Evolutionary conservation across 2,797 vertebrate species (phyloP), one percentile per base, ranked within the genome.

Genomic region (Bradypodion pumilum): DNA sequence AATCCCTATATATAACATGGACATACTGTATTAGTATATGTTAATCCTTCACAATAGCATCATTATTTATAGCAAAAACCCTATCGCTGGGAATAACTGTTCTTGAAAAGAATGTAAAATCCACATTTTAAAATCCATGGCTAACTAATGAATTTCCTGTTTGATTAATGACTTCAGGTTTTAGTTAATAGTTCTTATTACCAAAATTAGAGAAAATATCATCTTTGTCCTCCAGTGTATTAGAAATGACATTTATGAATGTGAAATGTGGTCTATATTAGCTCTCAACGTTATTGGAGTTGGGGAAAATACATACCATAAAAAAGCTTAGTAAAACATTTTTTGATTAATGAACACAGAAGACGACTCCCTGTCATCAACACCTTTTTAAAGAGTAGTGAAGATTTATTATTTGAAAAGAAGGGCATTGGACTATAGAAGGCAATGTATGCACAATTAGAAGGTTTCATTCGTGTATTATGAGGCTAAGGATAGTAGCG

Each of bases 331-430:
- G 4, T 56, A 16, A 56, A 56, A 56, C 52, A 56, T 56, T 16
- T 56, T 56, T 56, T 56, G 52, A 56, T 56, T 13, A 56, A 56
- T 56, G 16, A 4, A 56, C 52, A 56, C 16, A 4, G 13, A 4
- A 56, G 52, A 56, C 15, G 52, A 21, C 52, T 56, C 16, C 52
- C 9, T 52, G 56, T 56, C 52, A 56, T 56, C 52, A 15, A 56
- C 52, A 56, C 52, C 52, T 56, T 56, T 56, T 15, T 12, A 32
- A 32, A 32, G 19, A 86, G 74, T 74, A 90, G 44, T 70, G 74
- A 85, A 82, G 79, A 27, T 80, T 90, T 89, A 91, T 89, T 89
- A 91, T 74, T 44, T 82, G 79, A 89, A 92, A 91, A 32, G 69
- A 73, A 91, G 12, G 7, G 65, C 82, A 87, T 87, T 89, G 74